These are phyloP conservation scores for Pomacea canaliculata DNA, from an alignment of 2,888 invertebrate species.

Conservation along the genomic window DNA sequence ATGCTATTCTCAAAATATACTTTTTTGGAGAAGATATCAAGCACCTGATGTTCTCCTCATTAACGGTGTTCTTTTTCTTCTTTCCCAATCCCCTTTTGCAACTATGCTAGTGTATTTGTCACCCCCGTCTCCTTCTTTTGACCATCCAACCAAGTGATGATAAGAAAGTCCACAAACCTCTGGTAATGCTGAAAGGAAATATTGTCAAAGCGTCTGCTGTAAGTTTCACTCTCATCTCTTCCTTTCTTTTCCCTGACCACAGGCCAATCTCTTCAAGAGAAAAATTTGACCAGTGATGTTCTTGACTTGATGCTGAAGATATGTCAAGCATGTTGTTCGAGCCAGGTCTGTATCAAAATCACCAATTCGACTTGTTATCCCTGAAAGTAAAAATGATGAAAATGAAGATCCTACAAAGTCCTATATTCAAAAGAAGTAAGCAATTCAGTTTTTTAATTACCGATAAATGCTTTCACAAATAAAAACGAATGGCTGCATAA, in stretches of 20 bases:
- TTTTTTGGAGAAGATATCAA: too few species aligned
- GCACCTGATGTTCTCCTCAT: too few species aligned
- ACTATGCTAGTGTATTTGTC: too few species aligned
- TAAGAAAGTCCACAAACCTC: slow-evolving; percentile 68
- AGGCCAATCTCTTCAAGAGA: slow-evolving; percentile 39
- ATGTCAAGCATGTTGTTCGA: slow-evolving; percentile 44
- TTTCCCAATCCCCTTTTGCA: too few species aligned
- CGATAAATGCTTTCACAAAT: neutral
- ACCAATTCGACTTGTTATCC: slow-evolving; percentile 40
- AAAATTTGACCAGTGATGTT: slow-evolving; percentile 43
- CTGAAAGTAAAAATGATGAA: neutral
- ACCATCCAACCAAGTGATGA: too few species aligned
- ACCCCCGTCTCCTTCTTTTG: too few species aligned
- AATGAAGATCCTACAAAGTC: neutral
- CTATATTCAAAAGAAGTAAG: neutral
- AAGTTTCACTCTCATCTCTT: slow-evolving; percentile 24
- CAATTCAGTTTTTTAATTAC: neutral
- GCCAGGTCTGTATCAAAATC: slow-evolving; percentile 38
- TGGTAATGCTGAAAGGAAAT: slow-evolving; percentile 81
- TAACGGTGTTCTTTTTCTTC: too few species aligned
- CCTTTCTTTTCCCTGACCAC: neutral
- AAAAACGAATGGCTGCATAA: too few species aligned
- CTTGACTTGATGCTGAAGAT: slow-evolving; percentile 52
- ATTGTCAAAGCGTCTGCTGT: slow-evolving; percentile 74
- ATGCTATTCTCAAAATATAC: too few species aligned